Base-by-base conservation (phyloP, 1,140 invertebrate species). In the Drosophila carrolli region DNA sequence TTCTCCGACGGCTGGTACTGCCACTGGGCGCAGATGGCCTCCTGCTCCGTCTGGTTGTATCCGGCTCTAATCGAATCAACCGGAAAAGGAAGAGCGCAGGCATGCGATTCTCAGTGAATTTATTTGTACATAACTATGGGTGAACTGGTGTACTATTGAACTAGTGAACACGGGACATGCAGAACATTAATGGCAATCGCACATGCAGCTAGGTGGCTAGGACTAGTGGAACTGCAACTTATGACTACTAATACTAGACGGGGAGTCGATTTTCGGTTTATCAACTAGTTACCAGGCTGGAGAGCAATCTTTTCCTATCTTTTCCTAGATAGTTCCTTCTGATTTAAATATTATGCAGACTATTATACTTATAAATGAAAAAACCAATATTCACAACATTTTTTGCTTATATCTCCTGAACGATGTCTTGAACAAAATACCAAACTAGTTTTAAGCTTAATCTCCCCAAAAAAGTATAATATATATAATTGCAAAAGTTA, bases 1-100 rank as follows among this genome's bases (percentile, higher is more conserved):
- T 95, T 95, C 72, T 95, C 95, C 23, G 94, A 95, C 5, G 95
- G 95, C 66, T 94, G 93, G 75, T 95, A 95, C 74, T 94, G 94
- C 93, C 94, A 95, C 75, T 95, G 94, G 3, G 94, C 93, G 65
- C 95, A 95, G 13, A 95, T 81, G 57, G 86, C 92, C 68, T 94
- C 93, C 29, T 93, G 93, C 65, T 94, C 94, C 32, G 93, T 93
- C 78, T 95, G 93, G 44, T 93, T 93, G 56, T 95, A 95, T 9
- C 95, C 95, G 80, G 93, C 94, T 62, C 91, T 92, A 70, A 16
- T 41, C 14, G 48, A 37, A 35, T 37, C 27, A 32, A 37, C 5
- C 8, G 43, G 53, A 76, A 47, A 32, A 40, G 27, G 32, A 14
- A 27, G 40, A 40, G 43, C 51, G 40, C 14, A 51, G 50, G 40